phyloP scores from a whole-genome alignment of 1,140 invertebrate genomes.

The Calephelis nemesis region DNA sequence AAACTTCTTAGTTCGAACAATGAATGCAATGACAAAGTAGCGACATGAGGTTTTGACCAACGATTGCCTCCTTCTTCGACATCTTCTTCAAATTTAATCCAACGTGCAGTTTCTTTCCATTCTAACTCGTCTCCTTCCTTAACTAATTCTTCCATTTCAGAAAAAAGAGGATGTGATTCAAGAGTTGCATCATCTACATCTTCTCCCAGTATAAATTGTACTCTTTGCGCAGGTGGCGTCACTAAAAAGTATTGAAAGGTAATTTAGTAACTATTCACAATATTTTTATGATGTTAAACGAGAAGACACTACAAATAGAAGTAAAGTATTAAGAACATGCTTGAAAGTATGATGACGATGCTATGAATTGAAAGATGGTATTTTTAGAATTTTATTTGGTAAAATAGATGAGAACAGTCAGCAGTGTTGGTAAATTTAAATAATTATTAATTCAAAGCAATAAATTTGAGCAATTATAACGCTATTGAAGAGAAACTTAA shows the following conservation, averaged over 20 bases:
- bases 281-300: too few species aligned
- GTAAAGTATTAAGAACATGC: constrained; percentile 17
- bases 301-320: not conserved
- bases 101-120: constrained; percentile 98
- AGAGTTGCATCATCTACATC: constrained; percentile 92
- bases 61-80: constrained; percentile 96
- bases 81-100: constrained; percentile 98
- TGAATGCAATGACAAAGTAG: constrained; percentile 93
- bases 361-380: not conserved
- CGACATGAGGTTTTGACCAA: constrained; percentile 97
- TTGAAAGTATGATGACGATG: not conserved
- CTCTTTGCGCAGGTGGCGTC: constrained; percentile 92
- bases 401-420: too few species aligned
- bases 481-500: too few species aligned
- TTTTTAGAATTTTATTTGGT: not conserved
- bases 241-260: constrained; percentile 80
- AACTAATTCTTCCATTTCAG: constrained; percentile 96
- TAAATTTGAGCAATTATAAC: too few species aligned
- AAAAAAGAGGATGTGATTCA: constrained; percentile 93
- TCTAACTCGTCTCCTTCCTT: constrained; percentile 93
- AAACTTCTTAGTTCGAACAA: constrained; percentile 93
- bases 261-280: not conserved
- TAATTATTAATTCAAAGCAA: too few species aligned
- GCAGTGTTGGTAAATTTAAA: too few species aligned
- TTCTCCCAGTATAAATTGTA: constrained; percentile 97